These are phyloP conservation scores for Nomada fabriciana DNA, from an alignment of 2,888 invertebrate species.

Conservation along the genomic window DNA sequence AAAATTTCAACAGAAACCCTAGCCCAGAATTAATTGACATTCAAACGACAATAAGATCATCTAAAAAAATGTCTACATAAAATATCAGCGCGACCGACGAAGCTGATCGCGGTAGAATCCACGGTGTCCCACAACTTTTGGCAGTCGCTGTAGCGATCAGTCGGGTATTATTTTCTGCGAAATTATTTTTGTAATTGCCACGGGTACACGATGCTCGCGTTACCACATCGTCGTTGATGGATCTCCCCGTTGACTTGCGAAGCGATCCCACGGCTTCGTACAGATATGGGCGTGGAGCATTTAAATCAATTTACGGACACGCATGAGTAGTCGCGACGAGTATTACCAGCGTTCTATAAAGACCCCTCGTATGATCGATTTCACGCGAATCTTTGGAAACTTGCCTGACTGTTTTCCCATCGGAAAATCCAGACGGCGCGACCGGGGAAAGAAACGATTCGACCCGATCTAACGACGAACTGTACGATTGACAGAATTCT, in stretches of 20 bases:
- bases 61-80: no score
- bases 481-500: no score
- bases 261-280: constrained; percentile 57
- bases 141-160: constrained; percentile 40
- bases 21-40: no score
- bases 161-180: constrained; percentile 44
- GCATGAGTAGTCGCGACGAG: constrained; percentile 58
- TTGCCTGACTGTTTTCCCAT: background rate
- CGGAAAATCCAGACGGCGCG: background rate
- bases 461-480: background rate
- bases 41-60: no score
- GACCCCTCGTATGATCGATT: constrained; percentile 43
- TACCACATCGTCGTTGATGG: constrained; percentile 52
- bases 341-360: constrained; percentile 51
- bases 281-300: constrained; percentile 67
- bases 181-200: constrained; percentile 50
- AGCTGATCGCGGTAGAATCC: background rate
- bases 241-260: constrained; percentile 54
- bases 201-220: constrained; percentile 42
- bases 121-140: constrained; percentile 17
- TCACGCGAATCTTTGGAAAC: constrained; percentile 22
- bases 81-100: background rate
- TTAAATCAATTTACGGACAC: constrained; percentile 72
- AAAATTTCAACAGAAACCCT: no score
- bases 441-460: background rate